Percentiles rank a stretch among this genome's conserved stretches.
Evolutionary conservation across 1,140 invertebrate genomes (phyloP).

Genomic region (Cryptotermes secundus): DNA sequence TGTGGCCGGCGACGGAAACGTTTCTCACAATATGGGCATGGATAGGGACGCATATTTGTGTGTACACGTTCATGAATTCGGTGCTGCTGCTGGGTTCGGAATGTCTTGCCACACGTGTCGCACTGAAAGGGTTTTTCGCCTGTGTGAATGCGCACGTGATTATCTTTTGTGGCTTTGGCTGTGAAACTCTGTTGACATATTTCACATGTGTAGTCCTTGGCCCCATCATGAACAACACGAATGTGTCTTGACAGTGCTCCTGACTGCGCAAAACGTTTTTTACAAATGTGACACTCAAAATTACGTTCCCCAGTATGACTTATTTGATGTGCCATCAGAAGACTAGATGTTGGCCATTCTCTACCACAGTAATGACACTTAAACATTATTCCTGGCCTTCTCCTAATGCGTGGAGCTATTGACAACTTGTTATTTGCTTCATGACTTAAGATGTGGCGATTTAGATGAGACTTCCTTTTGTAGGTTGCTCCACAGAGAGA

Average conservation of each 20-base stretch:
- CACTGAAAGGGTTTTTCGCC: constrained; percentile 62
- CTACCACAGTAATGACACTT: constrained; percentile 23
- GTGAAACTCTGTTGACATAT: constrained; percentile 55
- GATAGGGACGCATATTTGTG: constrained; percentile 55
- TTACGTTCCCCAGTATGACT: constrained; percentile 62
- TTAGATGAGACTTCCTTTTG: constrained; percentile 24
- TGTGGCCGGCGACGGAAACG: constrained; percentile 60
- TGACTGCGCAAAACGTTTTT: constrained; percentile 67
- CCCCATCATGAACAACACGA: constrained; percentile 61
- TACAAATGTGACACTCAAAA: constrained; percentile 68
- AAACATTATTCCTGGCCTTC: not conserved
- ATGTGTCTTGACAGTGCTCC: constrained; percentile 63
- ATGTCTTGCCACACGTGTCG: constrained; percentile 57
- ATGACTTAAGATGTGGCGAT: not conserved
- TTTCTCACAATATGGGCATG: constrained; percentile 63
- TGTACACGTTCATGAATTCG: constrained; percentile 56
- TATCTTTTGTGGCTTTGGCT: constrained; percentile 52
- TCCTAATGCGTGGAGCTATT: not conserved
- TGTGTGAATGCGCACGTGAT: constrained; percentile 59
- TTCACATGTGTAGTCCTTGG: constrained; percentile 58
- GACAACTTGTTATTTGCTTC: not conserved
- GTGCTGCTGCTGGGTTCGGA: constrained; percentile 57
- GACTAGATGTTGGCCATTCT: not conserved
- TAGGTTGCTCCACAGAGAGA: constrained; percentile 21
- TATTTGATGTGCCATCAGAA: not conserved